Base-by-base conservation (phyloP, 2,113 vertebrate genomes). In the Colius striatus region DNA sequence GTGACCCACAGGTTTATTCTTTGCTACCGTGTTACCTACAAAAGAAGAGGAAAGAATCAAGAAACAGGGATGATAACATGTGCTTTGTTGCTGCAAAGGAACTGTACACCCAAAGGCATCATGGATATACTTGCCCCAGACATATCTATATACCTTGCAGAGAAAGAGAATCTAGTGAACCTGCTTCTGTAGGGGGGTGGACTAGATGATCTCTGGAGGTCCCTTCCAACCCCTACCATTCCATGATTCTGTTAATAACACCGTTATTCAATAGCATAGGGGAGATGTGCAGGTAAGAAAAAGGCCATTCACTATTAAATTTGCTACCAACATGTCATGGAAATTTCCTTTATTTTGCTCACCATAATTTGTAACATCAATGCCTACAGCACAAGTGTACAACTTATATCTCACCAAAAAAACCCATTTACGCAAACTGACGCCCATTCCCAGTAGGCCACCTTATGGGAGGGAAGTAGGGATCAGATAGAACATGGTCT, bases 11-110 rank as follows among this genome's bases (percentile, higher is more conserved):
- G 50, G 29, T 63, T 95, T 16, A 79, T 94, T 92, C 97, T 98
- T 97, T 94, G 99, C 98, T 99, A 99, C 98, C 99, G 98, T n/a
- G 99, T 99, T 73, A 99, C 99, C 99, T 99, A 73, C 30, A 97
- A 98, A 92, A 96, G 95, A 97, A 94, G 34, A 84, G 16, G 48
- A 94, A 81, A 90, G 23, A 22, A 58, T 18, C 43, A 50, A n/a
- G n/a, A n/a, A 22, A 26, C 21, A 26, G 20, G 8, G 7, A 53
- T 32, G 7, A 21, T 2, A 65, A 12, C 16, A 53, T 0, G 0
- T 30, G 13, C 10, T 75, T 41, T 66, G 32, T 34, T 79, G 25
- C n/a, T 85, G 55, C 53, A 94, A 84, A 81, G 70, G 10, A 95
- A 54, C 16, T 27, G 10, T 48, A 10, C 30, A 57, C 18, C 25